These are phyloP conservation scores for Ectobius pallidus DNA, from an alignment of 2,888 invertebrate genomes.

Conservation along the genomic window DNA sequence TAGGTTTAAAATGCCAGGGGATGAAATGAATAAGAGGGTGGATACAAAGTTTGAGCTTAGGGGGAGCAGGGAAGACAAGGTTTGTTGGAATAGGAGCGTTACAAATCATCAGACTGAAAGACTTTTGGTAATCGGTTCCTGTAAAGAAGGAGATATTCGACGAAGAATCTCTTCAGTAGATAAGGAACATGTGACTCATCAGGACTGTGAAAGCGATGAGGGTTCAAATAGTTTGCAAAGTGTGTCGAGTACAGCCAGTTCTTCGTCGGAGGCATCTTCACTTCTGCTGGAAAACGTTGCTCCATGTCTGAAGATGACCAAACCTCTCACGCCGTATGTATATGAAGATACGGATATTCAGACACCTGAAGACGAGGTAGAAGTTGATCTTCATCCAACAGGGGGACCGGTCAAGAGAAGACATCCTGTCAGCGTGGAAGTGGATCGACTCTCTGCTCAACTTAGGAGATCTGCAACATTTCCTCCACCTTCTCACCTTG, in stretches of 20 bases:
- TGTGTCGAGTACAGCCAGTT: slow-evolving; percentile 40
- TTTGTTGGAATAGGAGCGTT: not conserved
- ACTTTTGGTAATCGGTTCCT: slow-evolving; percentile 16
- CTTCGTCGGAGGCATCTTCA: not conserved
- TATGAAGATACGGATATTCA: not conserved
- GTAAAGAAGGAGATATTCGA: not conserved
- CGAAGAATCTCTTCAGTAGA: not conserved
- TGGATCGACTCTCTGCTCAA: slow-evolving; percentile 42
- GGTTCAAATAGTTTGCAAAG: slow-evolving; percentile 42
- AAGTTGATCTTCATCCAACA: slow-evolving; percentile 16
- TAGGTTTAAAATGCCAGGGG: not conserved
- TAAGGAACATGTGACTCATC: not conserved
- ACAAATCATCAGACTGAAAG: slow-evolving; percentile 18
- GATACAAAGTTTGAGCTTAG: not conserved
- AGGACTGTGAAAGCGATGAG: slow-evolving; percentile 41
- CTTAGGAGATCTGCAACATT: slow-evolving; percentile 54
- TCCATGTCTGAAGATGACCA: not conserved
- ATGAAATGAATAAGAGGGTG: not conserved
- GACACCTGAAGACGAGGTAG: slow-evolving; percentile 7
- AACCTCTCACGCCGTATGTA: not conserved
- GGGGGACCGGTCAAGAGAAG: not conserved
- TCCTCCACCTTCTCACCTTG: slow-evolving; percentile 55
- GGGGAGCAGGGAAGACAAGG: not conserved
- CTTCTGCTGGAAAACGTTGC: not conserved
- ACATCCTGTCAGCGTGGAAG: not conserved